Evolutionary conservation across 2,888 invertebrate species (phyloP).

Genomic region (Galeruca laticollis): DNA sequence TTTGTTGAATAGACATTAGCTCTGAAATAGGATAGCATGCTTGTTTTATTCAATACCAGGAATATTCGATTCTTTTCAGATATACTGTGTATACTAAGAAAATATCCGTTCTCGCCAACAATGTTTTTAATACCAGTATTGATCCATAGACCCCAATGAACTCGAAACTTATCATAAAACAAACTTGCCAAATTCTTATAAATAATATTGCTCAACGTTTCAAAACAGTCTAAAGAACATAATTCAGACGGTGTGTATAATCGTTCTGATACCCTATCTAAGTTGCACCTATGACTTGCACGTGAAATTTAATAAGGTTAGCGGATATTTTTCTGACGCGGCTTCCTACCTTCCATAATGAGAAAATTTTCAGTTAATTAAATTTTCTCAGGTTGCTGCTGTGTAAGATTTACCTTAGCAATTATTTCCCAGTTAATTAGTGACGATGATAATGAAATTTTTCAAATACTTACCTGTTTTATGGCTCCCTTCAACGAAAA

Average conservation of each 20-base stretch:
- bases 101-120: too few species aligned
- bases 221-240: not conserved
- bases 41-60: too few species aligned
- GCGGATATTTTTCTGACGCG: constrained; percentile 41
- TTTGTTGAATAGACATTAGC: too few species aligned
- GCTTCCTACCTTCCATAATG: constrained; percentile 38
- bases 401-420: constrained; percentile 41
- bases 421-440: constrained; percentile 42
- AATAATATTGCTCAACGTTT: not conserved
- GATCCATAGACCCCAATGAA: too few species aligned
- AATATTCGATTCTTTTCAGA: too few species aligned
- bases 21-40: too few species aligned
- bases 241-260: not conserved
- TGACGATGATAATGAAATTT: constrained; percentile 43
- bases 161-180: too few species aligned
- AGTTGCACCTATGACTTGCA: constrained; percentile 2
- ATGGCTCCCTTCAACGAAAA: constrained; percentile 17
- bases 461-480: constrained; percentile 23
- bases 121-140: too few species aligned
- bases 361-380: constrained; percentile 45
- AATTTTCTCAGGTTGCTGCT: constrained; percentile 38
- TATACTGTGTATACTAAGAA: too few species aligned
- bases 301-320: constrained; percentile 38
- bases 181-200: too few species aligned
- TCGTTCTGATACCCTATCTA: not conserved